Conservation (phyloP, 2,113 vertebrate genomes). For the Tachysurus fulvidraco region DNA sequence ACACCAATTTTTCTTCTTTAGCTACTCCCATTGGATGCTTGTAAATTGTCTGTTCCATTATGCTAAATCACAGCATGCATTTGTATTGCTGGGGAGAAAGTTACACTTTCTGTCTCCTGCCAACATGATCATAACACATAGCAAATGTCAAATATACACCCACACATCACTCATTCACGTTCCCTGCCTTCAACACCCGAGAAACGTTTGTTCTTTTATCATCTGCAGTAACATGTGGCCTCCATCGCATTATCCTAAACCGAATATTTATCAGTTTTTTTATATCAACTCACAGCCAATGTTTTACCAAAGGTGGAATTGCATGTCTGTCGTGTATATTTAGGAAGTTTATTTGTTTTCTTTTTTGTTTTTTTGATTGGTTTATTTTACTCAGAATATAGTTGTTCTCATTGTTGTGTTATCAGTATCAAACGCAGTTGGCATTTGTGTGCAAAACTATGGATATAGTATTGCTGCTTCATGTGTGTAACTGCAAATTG, state of each 20-base stretch:
- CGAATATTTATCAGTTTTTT: constrained; percentile 78
- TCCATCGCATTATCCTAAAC: constrained; percentile 80
- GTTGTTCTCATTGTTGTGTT: constrained; percentile 77
- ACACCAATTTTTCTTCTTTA: constrained; percentile 42
- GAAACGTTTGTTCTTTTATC: constrained; percentile 68
- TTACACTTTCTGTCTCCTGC: constrained; percentile 23
- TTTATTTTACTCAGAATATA: constrained; percentile 84
- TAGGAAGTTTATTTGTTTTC: constrained; percentile 78
- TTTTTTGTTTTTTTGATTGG: constrained; percentile 60
- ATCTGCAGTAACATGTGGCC: constrained; percentile 74
- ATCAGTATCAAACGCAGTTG: constrained; percentile 88
- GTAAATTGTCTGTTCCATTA: constrained; percentile 68
- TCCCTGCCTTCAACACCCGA: constrained; percentile 63
- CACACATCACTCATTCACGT: constrained; percentile 51
- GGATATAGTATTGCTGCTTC: constrained; percentile 89
- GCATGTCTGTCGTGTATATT: constrained; percentile 99
- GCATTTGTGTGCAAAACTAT: constrained; percentile 90
- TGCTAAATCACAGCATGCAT: constrained; percentile 14
- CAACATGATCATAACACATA: constrained; percentile 50
- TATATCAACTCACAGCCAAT: constrained; percentile 84
- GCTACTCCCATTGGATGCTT: constrained; percentile 58
- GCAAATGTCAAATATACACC: constrained; percentile 36
- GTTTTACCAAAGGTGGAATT: constrained; percentile 86
- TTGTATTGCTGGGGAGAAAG: constrained; percentile 2
- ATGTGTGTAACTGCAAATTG: constrained; percentile 96